Percentiles rank a stretch among this genome's conserved stretches.
Conservation (phyloP, 2,797 vertebrate species). For the Pteronotus mesoamericanus region DNA sequence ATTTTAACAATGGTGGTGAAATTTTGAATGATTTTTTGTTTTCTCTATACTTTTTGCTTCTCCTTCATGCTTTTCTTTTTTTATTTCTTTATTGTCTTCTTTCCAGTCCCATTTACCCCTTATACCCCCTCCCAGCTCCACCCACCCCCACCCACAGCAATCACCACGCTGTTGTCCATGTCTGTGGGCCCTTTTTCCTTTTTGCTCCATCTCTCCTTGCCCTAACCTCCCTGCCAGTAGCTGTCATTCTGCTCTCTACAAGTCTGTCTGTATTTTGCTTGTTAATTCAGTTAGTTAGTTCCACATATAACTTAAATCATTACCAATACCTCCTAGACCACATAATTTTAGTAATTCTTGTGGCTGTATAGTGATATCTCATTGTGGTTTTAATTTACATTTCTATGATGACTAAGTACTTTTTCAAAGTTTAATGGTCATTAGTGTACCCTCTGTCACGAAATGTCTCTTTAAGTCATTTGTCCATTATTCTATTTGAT, state of each 20-base stretch:
- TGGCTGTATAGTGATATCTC: not conserved
- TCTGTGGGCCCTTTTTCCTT: not conserved
- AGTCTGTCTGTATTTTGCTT: not conserved
- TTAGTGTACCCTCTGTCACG: not conserved
- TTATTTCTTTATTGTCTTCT: not conserved
- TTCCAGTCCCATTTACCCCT: not conserved
- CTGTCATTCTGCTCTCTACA: not conserved
- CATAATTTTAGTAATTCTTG: not conserved
- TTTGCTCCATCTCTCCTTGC: not conserved
- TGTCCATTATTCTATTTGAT: not conserved
- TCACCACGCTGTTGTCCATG: not conserved
- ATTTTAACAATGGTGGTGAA: not conserved
- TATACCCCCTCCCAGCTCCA: not conserved
- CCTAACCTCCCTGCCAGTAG: not conserved
- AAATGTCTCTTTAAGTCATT: not conserved
- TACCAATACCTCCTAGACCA: not conserved
- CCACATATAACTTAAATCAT: not conserved
- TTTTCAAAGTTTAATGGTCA: not conserved
- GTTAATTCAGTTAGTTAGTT: not conserved
- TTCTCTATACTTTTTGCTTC: not conserved
- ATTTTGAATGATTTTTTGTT: not conserved
- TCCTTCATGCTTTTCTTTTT: not conserved
- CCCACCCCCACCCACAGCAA: too few relatives aligned
- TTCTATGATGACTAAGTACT: not conserved
- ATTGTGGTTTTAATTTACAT: not conserved